phyloP scores from a whole-genome alignment of 1,140 invertebrate genomes.

The Dysdera silvatica region DNA sequence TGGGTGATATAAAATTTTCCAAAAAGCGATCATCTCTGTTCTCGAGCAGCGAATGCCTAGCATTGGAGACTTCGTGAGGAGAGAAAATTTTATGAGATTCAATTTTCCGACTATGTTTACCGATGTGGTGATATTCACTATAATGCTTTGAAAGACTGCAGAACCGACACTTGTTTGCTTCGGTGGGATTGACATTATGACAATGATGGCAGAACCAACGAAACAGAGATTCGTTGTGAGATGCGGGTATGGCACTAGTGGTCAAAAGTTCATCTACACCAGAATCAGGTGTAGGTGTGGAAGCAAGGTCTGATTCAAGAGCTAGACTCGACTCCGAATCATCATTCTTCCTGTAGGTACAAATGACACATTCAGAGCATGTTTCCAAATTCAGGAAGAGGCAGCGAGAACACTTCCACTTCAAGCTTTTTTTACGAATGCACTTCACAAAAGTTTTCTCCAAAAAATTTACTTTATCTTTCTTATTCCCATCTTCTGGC shows the following conservation, averaged over 20 bases:
- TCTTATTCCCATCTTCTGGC: constrained; percentile 16
- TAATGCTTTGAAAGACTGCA: constrained; percentile 8
- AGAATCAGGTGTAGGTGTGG: constrained; percentile 18
- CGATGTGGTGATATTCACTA: too few relatives aligned
- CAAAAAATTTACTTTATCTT: constrained; percentile 29
- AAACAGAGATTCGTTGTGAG: constrained; percentile 15
- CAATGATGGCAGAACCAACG: constrained; percentile 29
- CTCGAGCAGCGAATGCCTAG: constrained; percentile 1
- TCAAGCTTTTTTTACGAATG: constrained; percentile 31
- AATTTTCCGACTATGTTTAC: background rate
- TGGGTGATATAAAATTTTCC: constrained; percentile 23
- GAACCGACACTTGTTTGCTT: constrained; percentile 15
- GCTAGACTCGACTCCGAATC: background rate
- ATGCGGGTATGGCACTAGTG: constrained; percentile 15
- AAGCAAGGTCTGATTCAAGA: constrained; percentile 8
- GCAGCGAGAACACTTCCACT: constrained; percentile 35
- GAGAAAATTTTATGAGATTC: constrained; percentile 11
- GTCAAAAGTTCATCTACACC: too few relatives aligned
- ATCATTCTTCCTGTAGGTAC: constrained; percentile 21
- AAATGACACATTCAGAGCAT: constrained; percentile 36
- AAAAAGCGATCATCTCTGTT: constrained; percentile 16
- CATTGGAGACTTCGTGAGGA: constrained; percentile 14
- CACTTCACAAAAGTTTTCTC: constrained; percentile 35
- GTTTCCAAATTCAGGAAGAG: constrained; percentile 33
- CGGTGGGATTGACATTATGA: constrained; percentile 25